Evolutionary conservation across 2,113 vertebrate species (phyloP).

Genomic region (Acrocephalus kingi): DNA sequence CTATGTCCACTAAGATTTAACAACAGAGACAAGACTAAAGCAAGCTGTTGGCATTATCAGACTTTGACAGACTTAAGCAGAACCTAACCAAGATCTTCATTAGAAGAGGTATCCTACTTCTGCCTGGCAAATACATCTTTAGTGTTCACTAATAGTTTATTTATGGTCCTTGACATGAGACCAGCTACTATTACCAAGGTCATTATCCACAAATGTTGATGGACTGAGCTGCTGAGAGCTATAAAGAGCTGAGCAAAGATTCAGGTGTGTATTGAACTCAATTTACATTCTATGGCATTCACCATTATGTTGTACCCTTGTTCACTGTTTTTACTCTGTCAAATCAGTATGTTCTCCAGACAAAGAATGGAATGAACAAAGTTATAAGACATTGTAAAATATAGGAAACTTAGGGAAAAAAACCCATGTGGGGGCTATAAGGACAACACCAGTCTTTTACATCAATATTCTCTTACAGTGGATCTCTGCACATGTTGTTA

Average conservation of each 20-base stretch:
- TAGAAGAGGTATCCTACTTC: neutral
- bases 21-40: neutral
- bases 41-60: neutral
- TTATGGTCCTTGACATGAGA: neutral
- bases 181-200: neutral
- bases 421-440: neutral
- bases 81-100: neutral
- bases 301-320: rapidly evolving
- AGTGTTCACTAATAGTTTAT: neutral
- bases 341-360: neutral
- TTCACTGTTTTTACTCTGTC: neutral
- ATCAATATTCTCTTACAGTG: neutral
- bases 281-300: neutral
- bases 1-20: neutral
- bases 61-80: neutral
- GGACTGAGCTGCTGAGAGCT: neutral
- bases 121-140: neutral
- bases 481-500: neutral
- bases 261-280: neutral
- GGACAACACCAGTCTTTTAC: neutral
- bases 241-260: neutral
- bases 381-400: neutral
- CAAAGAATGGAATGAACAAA: neutral
- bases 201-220: rapidly evolving
- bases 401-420: neutral